phyloP scores from a whole-genome alignment of 2,797 vertebrate genomes.

The Furcifer pardalis region DNA sequence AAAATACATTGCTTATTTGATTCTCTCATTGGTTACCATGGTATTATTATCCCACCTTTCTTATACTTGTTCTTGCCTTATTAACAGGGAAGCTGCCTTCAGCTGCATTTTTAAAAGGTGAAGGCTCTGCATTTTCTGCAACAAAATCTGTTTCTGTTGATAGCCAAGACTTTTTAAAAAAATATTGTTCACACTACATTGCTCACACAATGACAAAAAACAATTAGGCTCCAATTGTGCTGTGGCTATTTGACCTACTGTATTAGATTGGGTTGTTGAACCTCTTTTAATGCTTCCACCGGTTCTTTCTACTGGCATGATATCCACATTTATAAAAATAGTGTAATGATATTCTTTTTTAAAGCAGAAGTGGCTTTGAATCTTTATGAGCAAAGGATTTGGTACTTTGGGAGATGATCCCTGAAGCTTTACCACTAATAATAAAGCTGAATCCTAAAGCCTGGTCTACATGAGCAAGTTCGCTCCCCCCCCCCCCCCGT shows the following conservation, averaged over 20 bases:
- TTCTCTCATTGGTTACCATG: slow-evolving; percentile 12
- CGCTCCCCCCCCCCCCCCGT: background rate
- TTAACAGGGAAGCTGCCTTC: background rate
- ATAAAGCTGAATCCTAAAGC: background rate
- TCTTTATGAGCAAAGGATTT: background rate
- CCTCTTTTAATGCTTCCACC: background rate
- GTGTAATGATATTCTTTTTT: background rate
- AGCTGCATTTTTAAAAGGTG: slow-evolving; percentile 10
- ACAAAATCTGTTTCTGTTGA: background rate
- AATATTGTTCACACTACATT: background rate
- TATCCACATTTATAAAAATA: background rate
- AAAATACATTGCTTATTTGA: slow-evolving; percentile 12
- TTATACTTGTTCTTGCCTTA: background rate
- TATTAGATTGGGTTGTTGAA: background rate
- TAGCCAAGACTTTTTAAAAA: background rate
- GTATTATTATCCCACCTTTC: background rate
- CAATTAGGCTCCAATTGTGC: background rate
- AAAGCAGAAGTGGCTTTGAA: background rate
- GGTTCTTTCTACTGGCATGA: background rate
- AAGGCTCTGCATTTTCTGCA: background rate
- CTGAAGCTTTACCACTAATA: background rate
- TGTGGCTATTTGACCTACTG: background rate
- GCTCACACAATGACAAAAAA: slow-evolving; percentile 13
- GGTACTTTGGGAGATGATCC: background rate
- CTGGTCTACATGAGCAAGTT: background rate